Base-by-base conservation (phyloP, 2,888 invertebrate species). In the Cheilosia vernalis region DNA sequence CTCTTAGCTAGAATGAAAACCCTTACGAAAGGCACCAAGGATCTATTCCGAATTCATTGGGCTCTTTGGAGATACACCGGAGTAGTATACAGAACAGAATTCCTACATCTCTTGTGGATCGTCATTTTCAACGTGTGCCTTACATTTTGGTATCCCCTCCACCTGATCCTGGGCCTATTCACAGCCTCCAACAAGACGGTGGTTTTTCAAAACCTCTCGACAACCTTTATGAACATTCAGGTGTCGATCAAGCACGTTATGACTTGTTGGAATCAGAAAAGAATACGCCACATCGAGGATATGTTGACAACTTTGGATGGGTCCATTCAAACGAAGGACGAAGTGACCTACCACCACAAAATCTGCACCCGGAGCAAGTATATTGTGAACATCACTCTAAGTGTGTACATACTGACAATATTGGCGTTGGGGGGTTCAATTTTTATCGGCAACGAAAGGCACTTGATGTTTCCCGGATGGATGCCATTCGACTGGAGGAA, bases 401-500 rank as follows among this genome's bases (percentile, higher is more conserved):
- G 7, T 15, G 0, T 63, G 33, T 49, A 30, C 30, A 1, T n/a
- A 0, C 2, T 5, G 4, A 30, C 27, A 1, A n/a, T 21, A 1
- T 2, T 56, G 4, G 6, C 27, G 2, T 3, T 10, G n/a, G 47
- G 24, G n/a, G 19, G 27, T 0, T n/a, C 70, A 30, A 49, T 19
- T 44, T 13, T 53, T 7, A 17, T 58, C 30, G 21, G 88, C 51
- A 67, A 87, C 0, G 74, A 87, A 4, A 88, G 88, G 0, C 80
- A 77, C 2, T 70, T 89, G 0, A 66, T 90, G 63, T 90, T 89
- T 66, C 89, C 90, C 1, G 90, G 87, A 2, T 89, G 89, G 88
- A 87, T 91, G 64, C 90, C 90, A 4, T 88, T 90, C 17, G 88
- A 91, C 53, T 91, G 89, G 89, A 33, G 66, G 0, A 55, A 78